A percentile compares a stretch with the other conserved stretches of the same genome.
phyloP scores from a whole-genome alignment of 2,888 invertebrate genomes.

The Idaea aversata region DNA sequence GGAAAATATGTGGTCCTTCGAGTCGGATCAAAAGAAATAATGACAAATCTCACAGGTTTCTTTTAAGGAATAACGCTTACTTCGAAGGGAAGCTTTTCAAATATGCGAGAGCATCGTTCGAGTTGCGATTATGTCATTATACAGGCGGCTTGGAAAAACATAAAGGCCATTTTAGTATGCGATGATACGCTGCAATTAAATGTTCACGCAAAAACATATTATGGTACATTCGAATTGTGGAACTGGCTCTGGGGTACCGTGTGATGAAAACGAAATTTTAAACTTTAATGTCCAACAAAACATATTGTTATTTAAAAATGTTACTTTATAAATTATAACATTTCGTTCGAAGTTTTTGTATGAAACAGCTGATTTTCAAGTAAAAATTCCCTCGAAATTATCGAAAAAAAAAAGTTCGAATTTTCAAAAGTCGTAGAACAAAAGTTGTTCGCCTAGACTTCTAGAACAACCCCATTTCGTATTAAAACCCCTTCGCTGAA shows the following conservation, averaged over 20 bases:
- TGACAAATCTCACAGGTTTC: slow-evolving; percentile 4
- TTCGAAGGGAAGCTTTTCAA: slow-evolving; percentile 10
- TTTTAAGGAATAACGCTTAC: not conserved
- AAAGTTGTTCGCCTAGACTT: too few species aligned
- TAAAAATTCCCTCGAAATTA: too few species aligned
- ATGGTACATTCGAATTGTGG: slow-evolving; percentile 26
- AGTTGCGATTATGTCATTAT: slow-evolving; percentile 75
- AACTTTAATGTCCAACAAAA: too few species aligned
- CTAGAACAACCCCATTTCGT: too few species aligned
- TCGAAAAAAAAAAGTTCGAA: too few species aligned
- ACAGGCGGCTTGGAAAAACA: slow-evolving; percentile 54
- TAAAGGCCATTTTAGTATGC: slow-evolving; percentile 76
- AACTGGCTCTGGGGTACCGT: slow-evolving; percentile 22
- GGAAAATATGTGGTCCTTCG: not conserved
- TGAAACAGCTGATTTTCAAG: too few species aligned
- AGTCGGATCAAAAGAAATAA: not conserved
- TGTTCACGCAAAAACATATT: slow-evolving; percentile 39
- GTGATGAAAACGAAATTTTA: not conserved
- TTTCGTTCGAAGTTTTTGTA: too few species aligned
- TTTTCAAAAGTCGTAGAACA: too few species aligned
- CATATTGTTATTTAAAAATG: not conserved
- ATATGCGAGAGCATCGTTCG: slow-evolving; percentile 43
- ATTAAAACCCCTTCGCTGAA: too few species aligned
- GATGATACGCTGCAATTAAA: slow-evolving; percentile 77
- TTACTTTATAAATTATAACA: too few species aligned